A percentile compares a stretch with the other conserved stretches of the same genome.
Evolutionary conservation across 2,113 vertebrate genomes (phyloP).

Genomic region (Actinemys pallida): DNA sequence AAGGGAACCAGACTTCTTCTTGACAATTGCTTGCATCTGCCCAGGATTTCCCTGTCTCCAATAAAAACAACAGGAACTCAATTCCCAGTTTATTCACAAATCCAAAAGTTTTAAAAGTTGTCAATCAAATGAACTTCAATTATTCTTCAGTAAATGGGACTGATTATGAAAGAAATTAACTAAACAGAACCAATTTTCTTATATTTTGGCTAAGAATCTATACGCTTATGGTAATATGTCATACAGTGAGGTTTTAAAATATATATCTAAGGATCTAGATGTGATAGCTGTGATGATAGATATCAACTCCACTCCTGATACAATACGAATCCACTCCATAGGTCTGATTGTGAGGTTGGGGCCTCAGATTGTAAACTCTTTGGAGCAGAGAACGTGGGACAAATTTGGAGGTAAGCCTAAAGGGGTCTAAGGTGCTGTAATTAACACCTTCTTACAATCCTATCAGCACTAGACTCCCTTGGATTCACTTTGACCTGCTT

Average conservation of each 20-base stretch:
- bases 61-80: not conserved
- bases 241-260: not conserved
- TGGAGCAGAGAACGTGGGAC: not conserved
- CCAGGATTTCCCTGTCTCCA: constrained; percentile 28
- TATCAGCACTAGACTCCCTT: not conserved
- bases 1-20: not conserved
- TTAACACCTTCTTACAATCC: not conserved
- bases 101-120: not conserved
- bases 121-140: not conserved
- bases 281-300: not conserved
- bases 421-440: not conserved
- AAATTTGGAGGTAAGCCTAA: not conserved
- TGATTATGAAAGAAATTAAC: not conserved
- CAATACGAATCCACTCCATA: not conserved
- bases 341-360: too few relatives aligned
- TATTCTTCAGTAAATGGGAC: not conserved
- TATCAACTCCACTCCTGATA: not conserved
- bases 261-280: too few relatives aligned
- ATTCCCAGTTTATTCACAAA: not conserved
- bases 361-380: not conserved
- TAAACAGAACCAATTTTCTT: not conserved
- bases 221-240: not conserved
- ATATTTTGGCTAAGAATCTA: not conserved
- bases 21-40: not conserved
- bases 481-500: not conserved